Base-by-base conservation (phyloP, 2,888 invertebrate species). In the Pegoplata infirma region DNA sequence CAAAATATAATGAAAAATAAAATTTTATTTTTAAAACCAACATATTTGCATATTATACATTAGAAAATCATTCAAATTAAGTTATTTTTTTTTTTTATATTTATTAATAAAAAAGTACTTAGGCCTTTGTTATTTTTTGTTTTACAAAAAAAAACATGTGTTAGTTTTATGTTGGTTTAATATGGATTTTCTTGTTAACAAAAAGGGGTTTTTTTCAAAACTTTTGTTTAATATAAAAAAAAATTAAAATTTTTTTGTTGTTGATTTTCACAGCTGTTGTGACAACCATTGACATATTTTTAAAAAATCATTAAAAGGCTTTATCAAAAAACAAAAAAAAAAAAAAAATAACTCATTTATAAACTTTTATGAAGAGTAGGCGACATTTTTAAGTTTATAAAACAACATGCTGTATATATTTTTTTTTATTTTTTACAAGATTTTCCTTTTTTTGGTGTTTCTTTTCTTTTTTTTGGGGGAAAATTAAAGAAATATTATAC, bases 241-340 rank as follows among this genome's bases (percentile, higher is more conserved):
- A n/a, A n/a, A n/a, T n/a, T n/a, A n/a, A n/a, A n/a, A n/a, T 10
- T 32, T 32, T 32, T 32, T 32, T 32, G 3, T 5, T n/a, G 8
- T 14, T 1, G 21, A 28, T 56, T 36, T 59, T 44, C 44, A 51
- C 55, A 67, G 32, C 44, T 67, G 67, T 17, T 56, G 55, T 56
- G 46, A 67, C 67, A 67, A 67, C 28, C 32, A 56, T 56, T 67
- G 28, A 32, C 25, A 46, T 56, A 46, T 46, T 46, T 19, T n/a
- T 32, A 55, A 25, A 28, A 53, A 32, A 32, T 32, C 10, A 23
- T 32, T 19, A 32, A 63, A 47, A 63, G 2, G 3, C 6, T 12
- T 17, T 21, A 4, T 21, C 4, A 12, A 49, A 49, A 23, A 49
- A n/a, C n/a, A n/a, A n/a, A n/a, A n/a, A n/a, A n/a, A n/a, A n/a